These are phyloP conservation scores for Eilema depressum DNA, from an alignment of 2,888 invertebrate species.

Conservation along the genomic window DNA sequence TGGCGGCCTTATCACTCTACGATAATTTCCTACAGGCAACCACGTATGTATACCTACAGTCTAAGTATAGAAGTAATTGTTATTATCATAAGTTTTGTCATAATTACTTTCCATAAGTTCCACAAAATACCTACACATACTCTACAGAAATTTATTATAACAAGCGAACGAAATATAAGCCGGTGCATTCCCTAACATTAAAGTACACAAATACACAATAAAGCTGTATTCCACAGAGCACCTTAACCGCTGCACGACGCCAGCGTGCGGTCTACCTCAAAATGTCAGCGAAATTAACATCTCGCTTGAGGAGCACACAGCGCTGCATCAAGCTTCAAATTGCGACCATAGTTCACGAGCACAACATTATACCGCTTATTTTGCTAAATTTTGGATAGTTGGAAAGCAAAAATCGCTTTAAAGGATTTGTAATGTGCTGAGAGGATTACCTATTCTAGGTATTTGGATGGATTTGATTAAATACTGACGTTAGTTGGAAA, in stretches of 20 bases:
- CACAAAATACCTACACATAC: too few relatives aligned
- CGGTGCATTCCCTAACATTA: neutral
- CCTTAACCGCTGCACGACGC: slow-evolving; percentile 44
- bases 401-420: neutral
- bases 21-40: too few relatives aligned
- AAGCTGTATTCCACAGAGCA: slow-evolving; percentile 20
- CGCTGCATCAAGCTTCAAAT: slow-evolving; percentile 43
- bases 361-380: slow-evolving; percentile 3
- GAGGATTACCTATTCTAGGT: too few relatives aligned
- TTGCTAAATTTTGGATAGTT: slow-evolving; percentile 3
- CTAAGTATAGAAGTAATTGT: too few relatives aligned
- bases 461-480: too few relatives aligned
- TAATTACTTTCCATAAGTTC: too few relatives aligned
- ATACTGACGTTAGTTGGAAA: too few relatives aligned
- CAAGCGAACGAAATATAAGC: neutral
- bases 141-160: neutral
- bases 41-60: too few relatives aligned
- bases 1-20: too few relatives aligned
- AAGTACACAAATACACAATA: slow-evolving; percentile 4
- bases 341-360: slow-evolving; percentile 24
- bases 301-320: slow-evolving; percentile 41
- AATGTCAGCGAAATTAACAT: slow-evolving; percentile 57
- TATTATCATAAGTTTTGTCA: too few relatives aligned
- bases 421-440: neutral
- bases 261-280: slow-evolving; percentile 49